Percentiles rank a stretch among this genome's conserved stretches.
Evolutionary conservation across 92 coral and sea anemone genomes (phyloP).

Genomic region (Zoanthus sociatus): DNA sequence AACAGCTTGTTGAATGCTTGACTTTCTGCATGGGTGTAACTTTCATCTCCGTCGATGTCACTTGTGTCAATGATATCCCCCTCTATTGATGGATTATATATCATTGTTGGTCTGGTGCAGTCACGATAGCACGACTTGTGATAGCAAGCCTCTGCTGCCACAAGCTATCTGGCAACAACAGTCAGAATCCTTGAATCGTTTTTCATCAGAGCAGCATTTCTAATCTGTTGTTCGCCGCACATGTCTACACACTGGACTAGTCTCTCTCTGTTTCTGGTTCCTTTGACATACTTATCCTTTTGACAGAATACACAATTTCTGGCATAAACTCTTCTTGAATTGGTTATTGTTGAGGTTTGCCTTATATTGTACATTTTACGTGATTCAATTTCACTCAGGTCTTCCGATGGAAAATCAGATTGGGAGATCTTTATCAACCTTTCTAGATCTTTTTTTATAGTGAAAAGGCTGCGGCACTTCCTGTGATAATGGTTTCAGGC

Average conservation of each 20-base stretch:
- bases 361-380: no score
- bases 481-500: neutral
- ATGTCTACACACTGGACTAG: constrained; percentile 41
- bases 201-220: constrained; percentile 56
- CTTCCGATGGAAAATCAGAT: no score
- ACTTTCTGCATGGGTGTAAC: neutral
- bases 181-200: constrained; percentile 63
- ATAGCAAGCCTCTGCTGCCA: constrained; percentile 76
- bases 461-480: neutral
- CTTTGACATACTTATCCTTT: constrained; percentile 2
- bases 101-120: constrained; percentile 47
- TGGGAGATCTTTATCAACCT: no score
- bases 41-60: neutral
- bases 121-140: constrained; percentile 73
- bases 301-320: constrained; percentile 17
- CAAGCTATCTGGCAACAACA: constrained; percentile 60
- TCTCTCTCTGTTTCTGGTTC: constrained; percentile 47
- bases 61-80: neutral
- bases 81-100: no score
- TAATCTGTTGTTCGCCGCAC: constrained; percentile 50
- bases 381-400: no score
- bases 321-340: no score
- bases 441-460: no score
- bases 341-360: no score
- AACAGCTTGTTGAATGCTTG: neutral